Evolutionary conservation across 2,797 vertebrate species (phyloP), one percentile per base, ranked within the genome.

Genomic region (Syngnathus rostellatus): DNA sequence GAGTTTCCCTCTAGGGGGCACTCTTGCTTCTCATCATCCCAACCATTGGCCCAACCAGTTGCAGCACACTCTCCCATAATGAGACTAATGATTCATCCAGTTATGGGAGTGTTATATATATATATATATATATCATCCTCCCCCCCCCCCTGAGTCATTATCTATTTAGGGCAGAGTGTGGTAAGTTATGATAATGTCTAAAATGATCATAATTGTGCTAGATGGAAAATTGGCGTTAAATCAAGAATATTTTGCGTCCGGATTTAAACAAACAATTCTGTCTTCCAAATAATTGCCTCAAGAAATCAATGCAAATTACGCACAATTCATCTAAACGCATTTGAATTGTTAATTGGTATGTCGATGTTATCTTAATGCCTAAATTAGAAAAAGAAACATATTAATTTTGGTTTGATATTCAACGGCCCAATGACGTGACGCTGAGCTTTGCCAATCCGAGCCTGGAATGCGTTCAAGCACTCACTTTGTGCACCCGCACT

Each of bases 21-120:
- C 79, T 89, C 83, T 88, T 86, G 86, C 46, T 66, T 88, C 86
- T 88, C 74, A 66, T 45, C 67, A 81, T 40, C n/a, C 60, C 31
- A 58, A 74, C 31, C 57, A 40, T 3, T 12, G 61, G 55, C 60
- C 84, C 85, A 87, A 89, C 88, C 87, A 84, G 85, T 88, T 84
- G 78, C 77, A 64, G 41, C 5, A 1, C 59, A 1, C 59, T 79
- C 60, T 45, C 31, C 63, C 31, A 57, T 51, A 39, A 50, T 55
- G 61, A 4, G 31, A 48, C 38, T 64, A 68, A 63, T 50, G 50
- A 74, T 58, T 64, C 63, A 45, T 60, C 16, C 59, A 63, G 55
- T 64, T 64, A 59, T 60, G 39, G 25, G 3, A 68, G 60, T 31
- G 57, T 45, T 57, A 31, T 3, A 63, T 65, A 72, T 62, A 21